Conservation (phyloP, 2,113 vertebrate genomes). For the Epinephelus fuscoguttatus region DNA sequence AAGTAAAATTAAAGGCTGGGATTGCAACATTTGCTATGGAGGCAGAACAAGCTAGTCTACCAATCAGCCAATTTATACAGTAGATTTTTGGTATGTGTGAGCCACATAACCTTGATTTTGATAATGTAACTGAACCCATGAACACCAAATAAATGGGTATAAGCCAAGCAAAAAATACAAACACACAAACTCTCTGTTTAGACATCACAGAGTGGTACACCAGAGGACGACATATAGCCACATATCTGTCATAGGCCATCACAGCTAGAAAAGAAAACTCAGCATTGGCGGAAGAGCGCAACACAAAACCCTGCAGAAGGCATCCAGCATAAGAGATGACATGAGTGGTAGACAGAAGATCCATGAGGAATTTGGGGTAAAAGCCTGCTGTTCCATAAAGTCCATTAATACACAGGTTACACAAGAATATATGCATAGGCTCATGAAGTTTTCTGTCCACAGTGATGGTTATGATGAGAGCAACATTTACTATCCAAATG, state of each 20-base stretch:
- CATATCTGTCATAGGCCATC: too few species aligned
- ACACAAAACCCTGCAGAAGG: slow-evolving; percentile 52
- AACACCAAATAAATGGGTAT: too few species aligned
- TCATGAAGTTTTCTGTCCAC: neutral
- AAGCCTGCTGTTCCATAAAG: slow-evolving; percentile 34
- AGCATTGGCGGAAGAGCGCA: slow-evolving; percentile 35
- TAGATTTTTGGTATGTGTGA: too few species aligned
- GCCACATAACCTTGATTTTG: too few species aligned
- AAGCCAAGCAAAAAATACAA: too few species aligned
- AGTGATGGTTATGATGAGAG: slow-evolving; percentile 50
- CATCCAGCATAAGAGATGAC: slow-evolving; percentile 62
- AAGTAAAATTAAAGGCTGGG: slow-evolving; percentile 42
- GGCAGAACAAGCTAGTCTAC: slow-evolving; percentile 22
- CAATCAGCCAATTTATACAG: too few species aligned
- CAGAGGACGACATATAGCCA: too few species aligned
- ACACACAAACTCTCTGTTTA: too few species aligned
- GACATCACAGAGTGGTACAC: too few species aligned
- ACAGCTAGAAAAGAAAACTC: neutral
- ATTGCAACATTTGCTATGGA: slow-evolving; percentile 5
- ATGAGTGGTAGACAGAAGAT: slow-evolving; percentile 40
- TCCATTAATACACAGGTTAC: slow-evolving; percentile 4
- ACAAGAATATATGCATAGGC: slow-evolving; percentile 13
- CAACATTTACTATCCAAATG: slow-evolving; percentile 30
- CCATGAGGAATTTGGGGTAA: slow-evolving; percentile 60
- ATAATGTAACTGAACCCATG: too few species aligned